A percentile compares a stretch with the other conserved stretches of the same genome.
These are phyloP conservation scores for Melanotaenia boesemani DNA, from an alignment of 2,797 vertebrate species.

Conservation along the genomic window DNA sequence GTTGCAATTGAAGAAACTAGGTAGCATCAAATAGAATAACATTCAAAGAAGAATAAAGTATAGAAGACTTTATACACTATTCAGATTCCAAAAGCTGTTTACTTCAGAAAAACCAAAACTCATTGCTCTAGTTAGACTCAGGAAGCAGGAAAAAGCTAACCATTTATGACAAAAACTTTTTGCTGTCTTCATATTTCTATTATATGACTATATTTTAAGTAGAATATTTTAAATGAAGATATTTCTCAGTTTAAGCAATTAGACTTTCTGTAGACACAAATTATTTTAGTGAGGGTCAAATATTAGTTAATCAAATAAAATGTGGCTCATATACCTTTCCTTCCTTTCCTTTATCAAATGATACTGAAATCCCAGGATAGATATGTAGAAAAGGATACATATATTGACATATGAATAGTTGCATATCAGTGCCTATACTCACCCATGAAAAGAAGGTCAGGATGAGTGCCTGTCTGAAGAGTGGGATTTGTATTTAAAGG, in stretches of 20 bases:
- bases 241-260: not conserved
- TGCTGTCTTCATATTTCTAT: not conserved
- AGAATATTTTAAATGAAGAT: too few species aligned
- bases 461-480: slow-evolving; percentile 48
- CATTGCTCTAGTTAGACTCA: not conserved
- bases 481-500: slow-evolving; percentile 56
- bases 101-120: not conserved
- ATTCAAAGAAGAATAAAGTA: slow-evolving; percentile 1
- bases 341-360: slow-evolving; percentile 20
- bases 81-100: not conserved
- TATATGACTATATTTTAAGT: too few species aligned
- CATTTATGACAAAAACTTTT: not conserved
- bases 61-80: not conserved
- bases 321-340: not conserved
- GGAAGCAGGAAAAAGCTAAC: not conserved
- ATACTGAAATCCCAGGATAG: slow-evolving; percentile 24
- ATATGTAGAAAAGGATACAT: too few species aligned
- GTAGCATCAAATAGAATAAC: not conserved
- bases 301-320: slow-evolving; percentile 48
- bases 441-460: slow-evolving; percentile 64
- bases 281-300: slow-evolving; percentile 10
- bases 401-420: not conserved
- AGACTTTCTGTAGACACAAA: not conserved
- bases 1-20: not conserved
- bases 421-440: slow-evolving; percentile 41